These are phyloP conservation scores for Sternarchorhynchus goeldii DNA, from an alignment of 2,797 vertebrate species.

Conservation along the genomic window DNA sequence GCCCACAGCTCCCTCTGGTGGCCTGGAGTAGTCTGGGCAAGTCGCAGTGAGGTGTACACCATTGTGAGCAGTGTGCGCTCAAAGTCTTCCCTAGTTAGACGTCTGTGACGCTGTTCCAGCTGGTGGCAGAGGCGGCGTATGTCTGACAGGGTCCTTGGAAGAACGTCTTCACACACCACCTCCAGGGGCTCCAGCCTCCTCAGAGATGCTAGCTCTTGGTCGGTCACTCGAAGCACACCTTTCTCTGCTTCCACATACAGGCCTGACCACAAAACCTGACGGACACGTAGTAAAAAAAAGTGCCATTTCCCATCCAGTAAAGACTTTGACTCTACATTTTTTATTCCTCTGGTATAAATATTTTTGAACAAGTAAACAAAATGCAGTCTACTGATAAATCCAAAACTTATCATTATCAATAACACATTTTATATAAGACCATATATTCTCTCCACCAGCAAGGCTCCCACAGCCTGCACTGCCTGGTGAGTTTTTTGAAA, in stretches of 20 bases:
- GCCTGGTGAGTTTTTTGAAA: neutral
- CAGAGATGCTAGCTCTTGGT: conserved; percentile 88
- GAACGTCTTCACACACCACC: conserved; percentile 83
- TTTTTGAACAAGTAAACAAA: too few species aligned
- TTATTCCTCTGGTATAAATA: too few species aligned
- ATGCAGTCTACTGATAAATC: too few species aligned
- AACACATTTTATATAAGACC: neutral
- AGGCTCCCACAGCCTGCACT: neutral
- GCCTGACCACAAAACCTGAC: conserved; percentile 85
- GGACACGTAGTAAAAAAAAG: conserved; percentile 20
- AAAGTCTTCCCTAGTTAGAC: conserved; percentile 84
- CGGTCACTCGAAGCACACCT: conserved; percentile 77
- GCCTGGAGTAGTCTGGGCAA: conserved; percentile 63
- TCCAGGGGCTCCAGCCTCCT: conserved; percentile 78
- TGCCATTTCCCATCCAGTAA: neutral
- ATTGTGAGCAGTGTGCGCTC: conserved; percentile 89
- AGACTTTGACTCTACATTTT: too few species aligned
- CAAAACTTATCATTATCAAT: too few species aligned
- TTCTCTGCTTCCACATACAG: conserved; percentile 76
- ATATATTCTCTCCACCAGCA: neutral
- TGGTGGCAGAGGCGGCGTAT: conserved; percentile 79
- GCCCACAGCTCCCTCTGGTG: conserved; percentile 84
- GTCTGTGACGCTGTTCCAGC: conserved; percentile 65
- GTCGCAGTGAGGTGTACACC: conserved; percentile 81
- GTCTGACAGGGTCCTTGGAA: conserved; percentile 88